Conservation (phyloP, 1,140 invertebrate genomes). For the Procambarus clarkii region DNA sequence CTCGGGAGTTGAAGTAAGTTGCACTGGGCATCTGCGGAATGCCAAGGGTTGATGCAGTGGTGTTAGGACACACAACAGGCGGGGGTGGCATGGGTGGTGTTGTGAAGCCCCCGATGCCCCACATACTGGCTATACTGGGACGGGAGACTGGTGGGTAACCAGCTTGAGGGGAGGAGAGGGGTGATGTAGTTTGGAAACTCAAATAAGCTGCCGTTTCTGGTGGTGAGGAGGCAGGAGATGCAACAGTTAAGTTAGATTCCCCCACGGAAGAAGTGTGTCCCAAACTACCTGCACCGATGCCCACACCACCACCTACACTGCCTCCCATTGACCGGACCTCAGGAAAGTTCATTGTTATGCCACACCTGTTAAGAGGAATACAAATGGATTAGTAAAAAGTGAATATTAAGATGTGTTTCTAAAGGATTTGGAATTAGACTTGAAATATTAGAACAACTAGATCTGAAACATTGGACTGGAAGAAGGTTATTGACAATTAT, state of each 20-base stretch:
- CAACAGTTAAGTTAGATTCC: not conserved
- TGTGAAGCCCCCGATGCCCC: constrained; percentile 59
- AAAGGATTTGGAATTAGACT: not conserved
- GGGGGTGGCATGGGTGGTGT: constrained; percentile 52
- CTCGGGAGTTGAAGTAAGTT: constrained; percentile 56
- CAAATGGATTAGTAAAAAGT: not conserved
- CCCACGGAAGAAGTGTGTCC: not conserved
- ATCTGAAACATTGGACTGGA: not conserved
- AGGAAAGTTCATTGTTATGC: constrained; percentile 47
- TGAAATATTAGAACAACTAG: not conserved
- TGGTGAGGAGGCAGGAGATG: constrained; percentile 3
- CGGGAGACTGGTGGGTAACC: constrained; percentile 38
- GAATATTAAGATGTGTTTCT: not conserved
- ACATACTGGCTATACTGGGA: constrained; percentile 50
- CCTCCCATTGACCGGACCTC: constrained; percentile 42
- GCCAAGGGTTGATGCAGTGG: constrained; percentile 53
- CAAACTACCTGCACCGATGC: not conserved
- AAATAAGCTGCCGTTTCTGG: constrained; percentile 9
- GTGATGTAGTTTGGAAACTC: constrained; percentile 32
- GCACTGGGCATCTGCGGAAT: constrained; percentile 62
- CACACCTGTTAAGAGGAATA: not conserved
- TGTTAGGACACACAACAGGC: constrained; percentile 51
- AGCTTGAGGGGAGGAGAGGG: constrained; percentile 40
- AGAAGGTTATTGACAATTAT: not conserved
- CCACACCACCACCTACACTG: constrained; percentile 12